Percentiles rank a stretch among this genome's conserved stretches.
Conservation (phyloP, 1,140 invertebrate species). For the Hormaphis cornu region DNA sequence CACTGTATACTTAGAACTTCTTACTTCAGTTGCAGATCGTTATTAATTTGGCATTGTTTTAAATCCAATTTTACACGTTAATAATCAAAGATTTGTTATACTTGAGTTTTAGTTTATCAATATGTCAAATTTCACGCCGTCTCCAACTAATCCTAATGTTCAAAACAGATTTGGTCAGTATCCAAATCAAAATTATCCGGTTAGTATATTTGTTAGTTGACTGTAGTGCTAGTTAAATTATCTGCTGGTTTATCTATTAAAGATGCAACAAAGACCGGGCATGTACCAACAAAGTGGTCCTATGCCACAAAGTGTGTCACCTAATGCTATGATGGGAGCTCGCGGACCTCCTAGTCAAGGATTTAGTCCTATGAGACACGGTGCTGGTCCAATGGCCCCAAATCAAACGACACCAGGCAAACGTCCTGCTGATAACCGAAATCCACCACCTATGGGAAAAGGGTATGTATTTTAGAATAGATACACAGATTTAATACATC, state of each 20-base stretch:
- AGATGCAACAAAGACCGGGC: conserved; percentile 11
- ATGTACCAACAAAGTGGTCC: conserved; percentile 16
- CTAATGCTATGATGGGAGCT: conserved; percentile 21
- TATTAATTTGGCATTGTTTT: too few relatives aligned
- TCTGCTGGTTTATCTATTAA: background rate
- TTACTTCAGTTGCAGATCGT: too few relatives aligned
- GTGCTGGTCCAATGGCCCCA: conserved; percentile 2
- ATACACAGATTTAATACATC: background rate
- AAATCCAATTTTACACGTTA: background rate
- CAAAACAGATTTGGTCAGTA: conserved; percentile 27
- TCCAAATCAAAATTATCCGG: conserved; percentile 18
- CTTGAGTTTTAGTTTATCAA: background rate
- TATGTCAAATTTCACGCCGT: conserved; percentile 18
- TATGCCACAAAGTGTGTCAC: conserved; percentile 25
- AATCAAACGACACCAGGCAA: conserved; percentile 18
- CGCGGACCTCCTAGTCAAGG: conserved; percentile 22
- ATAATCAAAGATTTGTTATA: background rate
- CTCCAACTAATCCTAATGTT: conserved; percentile 1
- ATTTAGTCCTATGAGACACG: conserved; percentile 24
- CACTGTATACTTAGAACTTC: too few relatives aligned
- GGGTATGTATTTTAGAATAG: background rate
- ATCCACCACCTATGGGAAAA: conserved; percentile 13
- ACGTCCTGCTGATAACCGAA: conserved; percentile 15
- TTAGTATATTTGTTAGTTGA: background rate
- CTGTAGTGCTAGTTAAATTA: background rate